phyloP scores from a whole-genome alignment of 2,113 vertebrate genomes.

The Prietella phreatophila region DNA sequence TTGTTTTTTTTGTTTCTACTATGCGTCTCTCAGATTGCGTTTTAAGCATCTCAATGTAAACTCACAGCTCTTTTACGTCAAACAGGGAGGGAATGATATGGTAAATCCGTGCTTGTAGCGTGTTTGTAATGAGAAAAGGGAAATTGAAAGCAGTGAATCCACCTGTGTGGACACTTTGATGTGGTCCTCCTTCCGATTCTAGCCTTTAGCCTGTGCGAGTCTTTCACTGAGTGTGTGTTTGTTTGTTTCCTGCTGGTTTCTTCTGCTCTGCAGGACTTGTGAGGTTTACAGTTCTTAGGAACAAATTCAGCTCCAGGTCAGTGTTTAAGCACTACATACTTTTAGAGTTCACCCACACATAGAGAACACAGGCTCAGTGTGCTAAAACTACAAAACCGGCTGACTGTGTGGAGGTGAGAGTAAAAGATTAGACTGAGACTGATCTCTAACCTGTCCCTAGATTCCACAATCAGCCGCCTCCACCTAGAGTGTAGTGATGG shows the following conservation, averaged over 20 bases:
- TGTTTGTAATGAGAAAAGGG: slow-evolving; percentile 6
- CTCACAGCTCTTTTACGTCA: neutral
- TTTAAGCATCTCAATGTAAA: neutral
- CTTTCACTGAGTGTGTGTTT: slow-evolving; percentile 15
- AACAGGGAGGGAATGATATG: neutral
- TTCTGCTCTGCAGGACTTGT: neutral
- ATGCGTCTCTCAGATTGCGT: neutral
- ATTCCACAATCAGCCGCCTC: neutral
- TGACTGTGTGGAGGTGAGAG: neutral
- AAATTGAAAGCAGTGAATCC: slow-evolving; percentile 17
- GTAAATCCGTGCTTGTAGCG: neutral
- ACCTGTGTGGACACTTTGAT: slow-evolving; percentile 29
- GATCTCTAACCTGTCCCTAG: neutral
- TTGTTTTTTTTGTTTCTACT: neutral
- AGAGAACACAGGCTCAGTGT: neutral
- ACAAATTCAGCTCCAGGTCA: neutral
- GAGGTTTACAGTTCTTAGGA: neutral
- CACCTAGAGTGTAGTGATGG: neutral
- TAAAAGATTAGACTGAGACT: neutral
- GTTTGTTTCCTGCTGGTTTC: slow-evolving; percentile 3
- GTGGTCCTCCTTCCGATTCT: slow-evolving; percentile 14
- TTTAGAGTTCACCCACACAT: neutral
- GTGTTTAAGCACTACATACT: neutral
- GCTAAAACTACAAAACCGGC: neutral
- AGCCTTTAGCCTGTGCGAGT: slow-evolving; percentile 3